These are phyloP conservation scores for Cybosia mesomella DNA, from an alignment of 2,888 invertebrate genomes.

Conservation along the genomic window DNA sequence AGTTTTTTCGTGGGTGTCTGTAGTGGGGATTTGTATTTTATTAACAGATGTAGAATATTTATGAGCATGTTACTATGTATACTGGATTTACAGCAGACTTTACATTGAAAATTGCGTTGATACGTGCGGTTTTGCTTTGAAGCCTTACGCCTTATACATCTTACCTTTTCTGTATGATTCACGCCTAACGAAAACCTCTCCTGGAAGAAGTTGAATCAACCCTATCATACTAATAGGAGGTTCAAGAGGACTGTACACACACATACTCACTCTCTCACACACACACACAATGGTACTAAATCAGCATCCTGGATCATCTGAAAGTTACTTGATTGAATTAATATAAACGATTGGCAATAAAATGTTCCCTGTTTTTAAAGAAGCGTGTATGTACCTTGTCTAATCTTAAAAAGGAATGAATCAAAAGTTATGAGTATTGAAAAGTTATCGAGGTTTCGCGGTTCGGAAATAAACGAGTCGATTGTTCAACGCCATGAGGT, in stretches of 20 bases:
- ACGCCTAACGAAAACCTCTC: too few species aligned
- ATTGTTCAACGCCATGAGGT: background rate
- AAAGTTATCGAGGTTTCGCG: background rate
- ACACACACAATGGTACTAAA: too few species aligned
- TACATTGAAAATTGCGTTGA: too few species aligned
- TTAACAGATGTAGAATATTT: background rate
- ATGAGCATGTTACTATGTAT: background rate
- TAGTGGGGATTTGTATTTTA: slow-evolving; percentile 9
- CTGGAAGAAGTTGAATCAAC: too few species aligned
- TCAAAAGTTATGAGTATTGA: slow-evolving; percentile 1
- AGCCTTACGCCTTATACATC: too few species aligned
- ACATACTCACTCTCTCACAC: background rate
- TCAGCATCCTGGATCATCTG: too few species aligned
- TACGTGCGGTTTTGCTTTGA: too few species aligned
- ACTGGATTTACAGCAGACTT: background rate
- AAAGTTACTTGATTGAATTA: background rate
- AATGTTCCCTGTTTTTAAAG: background rate
- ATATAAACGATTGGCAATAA: background rate
- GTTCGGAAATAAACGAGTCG: background rate
- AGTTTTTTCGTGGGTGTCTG: slow-evolving; percentile 46
- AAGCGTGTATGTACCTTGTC: background rate
- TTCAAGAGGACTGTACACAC: background rate
- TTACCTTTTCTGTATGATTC: too few species aligned
- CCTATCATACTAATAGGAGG: too few species aligned
- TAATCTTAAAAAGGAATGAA: slow-evolving; percentile 3